Conservation (phyloP, 2,797 vertebrate genomes). For the Chiroxiphia lanceolata region DNA sequence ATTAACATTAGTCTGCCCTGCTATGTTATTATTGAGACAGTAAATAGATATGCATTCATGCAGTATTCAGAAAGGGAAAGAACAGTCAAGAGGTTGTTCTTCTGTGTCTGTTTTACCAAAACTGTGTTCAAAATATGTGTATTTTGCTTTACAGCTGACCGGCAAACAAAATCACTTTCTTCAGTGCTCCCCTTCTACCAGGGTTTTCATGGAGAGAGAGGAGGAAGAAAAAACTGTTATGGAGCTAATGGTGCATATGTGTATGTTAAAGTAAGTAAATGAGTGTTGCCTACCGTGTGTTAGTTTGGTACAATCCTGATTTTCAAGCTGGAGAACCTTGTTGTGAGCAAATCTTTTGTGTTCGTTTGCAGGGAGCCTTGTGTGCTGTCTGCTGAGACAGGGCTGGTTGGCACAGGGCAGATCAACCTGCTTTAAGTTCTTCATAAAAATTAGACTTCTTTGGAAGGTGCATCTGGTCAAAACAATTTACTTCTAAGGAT, state of each 20-base stretch:
- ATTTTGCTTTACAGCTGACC: conserved; percentile 79
- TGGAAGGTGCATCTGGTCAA: not conserved
- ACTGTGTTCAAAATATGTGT: not conserved
- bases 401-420: not conserved
- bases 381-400: not conserved
- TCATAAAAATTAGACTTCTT: not conserved
- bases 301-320: not conserved
- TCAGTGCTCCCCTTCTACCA: conserved; percentile 80
- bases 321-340: not conserved
- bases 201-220: conserved; percentile 80
- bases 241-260: conserved; percentile 79
- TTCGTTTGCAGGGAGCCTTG: not conserved
- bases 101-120: not conserved
- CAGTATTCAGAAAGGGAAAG: not conserved
- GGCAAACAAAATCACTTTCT: conserved; percentile 85
- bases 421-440: not conserved
- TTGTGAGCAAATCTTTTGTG: not conserved
- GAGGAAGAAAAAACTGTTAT: conserved; percentile 88
- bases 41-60: not conserved
- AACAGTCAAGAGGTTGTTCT: not conserved
- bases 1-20: not conserved
- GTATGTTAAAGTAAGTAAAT: conserved; percentile 82
- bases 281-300: not conserved
- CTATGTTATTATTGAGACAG: not conserved
- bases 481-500: not conserved